phyloP scores from a whole-genome alignment of 2,113 vertebrate genomes.

The Tetraodon nigroviridis region DNA sequence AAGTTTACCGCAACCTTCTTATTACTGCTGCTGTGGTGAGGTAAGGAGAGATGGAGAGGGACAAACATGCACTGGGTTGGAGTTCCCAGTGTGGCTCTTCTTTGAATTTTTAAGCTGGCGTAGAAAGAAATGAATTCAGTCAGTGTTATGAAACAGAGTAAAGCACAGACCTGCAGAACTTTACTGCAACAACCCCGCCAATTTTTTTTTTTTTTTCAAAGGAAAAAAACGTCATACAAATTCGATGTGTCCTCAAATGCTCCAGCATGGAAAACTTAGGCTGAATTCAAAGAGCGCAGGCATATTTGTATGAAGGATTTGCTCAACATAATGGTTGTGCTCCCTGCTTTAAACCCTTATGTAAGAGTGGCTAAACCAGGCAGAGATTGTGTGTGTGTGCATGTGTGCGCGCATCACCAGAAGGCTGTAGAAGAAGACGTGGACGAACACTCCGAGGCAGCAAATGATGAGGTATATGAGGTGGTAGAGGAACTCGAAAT shows the following conservation, averaged over 20 bases:
- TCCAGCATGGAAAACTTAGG: conserved; percentile 10
- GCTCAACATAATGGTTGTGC: conserved; percentile 4
- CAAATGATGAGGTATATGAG: conserved; percentile 93
- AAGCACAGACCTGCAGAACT: no score
- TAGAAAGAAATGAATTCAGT: no score
- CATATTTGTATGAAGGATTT: conserved; percentile 12
- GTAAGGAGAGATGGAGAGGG: not conserved
- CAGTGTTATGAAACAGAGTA: no score
- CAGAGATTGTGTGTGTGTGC: not conserved
- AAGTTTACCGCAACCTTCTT: not conserved
- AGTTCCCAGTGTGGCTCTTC: not conserved
- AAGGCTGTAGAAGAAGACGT: conserved; percentile 97
- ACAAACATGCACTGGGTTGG: not conserved
- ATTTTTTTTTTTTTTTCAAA: no score
- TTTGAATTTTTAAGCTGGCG: no score
- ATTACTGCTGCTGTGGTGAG: not conserved
- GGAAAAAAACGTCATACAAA: not conserved
- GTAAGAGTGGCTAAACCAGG: not conserved
- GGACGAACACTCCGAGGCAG: conserved; percentile 90
- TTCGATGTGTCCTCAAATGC: conserved; percentile 15
- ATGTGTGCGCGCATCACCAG: conserved; percentile 74
- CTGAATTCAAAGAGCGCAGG: conserved; percentile 3
- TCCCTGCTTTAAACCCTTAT: not conserved
- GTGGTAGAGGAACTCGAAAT: conserved; percentile 97
- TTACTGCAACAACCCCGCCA: no score